phyloP scores from a whole-genome alignment of 2,113 vertebrate species.

The Nipponia nippon region DNA sequence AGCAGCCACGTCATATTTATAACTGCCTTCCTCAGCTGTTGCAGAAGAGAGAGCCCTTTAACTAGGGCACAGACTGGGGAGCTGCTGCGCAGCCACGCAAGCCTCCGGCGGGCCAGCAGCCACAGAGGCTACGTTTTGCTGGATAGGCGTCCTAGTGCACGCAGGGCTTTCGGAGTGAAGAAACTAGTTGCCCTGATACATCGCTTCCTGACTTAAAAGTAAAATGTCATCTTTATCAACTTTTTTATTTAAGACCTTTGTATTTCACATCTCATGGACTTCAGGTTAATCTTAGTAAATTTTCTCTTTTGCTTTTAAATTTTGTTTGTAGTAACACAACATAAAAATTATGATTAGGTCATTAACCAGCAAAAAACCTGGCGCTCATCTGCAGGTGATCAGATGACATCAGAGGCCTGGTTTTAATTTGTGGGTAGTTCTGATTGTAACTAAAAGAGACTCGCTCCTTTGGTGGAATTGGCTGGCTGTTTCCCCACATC shows the following conservation, averaged over 20 bases:
- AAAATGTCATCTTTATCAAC: background rate
- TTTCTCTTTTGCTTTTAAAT: constrained; percentile 55
- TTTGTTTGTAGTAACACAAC: constrained; percentile 66
- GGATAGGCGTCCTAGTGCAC: background rate
- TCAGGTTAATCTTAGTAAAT: constrained; percentile 5
- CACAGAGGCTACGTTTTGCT: background rate
- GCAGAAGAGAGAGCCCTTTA: background rate
- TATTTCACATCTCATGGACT: background rate
- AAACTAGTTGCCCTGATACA: accelerated
- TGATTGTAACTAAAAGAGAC: constrained; percentile 78
- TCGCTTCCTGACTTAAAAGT: background rate
- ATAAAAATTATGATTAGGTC: constrained; percentile 70
- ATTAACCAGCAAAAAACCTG: constrained; percentile 70
- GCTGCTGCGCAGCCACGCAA: background rate
- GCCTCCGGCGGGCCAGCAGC: background rate
- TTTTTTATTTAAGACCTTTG: background rate
- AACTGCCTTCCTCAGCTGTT: constrained; percentile 16
- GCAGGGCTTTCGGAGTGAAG: background rate
- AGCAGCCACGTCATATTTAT: constrained; percentile 35
- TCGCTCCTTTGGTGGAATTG: constrained; percentile 78
- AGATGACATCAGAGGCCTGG: constrained; percentile 79
- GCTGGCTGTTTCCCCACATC: constrained; percentile 81
- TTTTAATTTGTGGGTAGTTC: constrained; percentile 84
- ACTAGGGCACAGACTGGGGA: background rate
- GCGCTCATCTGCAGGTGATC: constrained; percentile 77